A percentile compares a stretch with the other conserved stretches of the same genome.
These are phyloP conservation scores for Procavia capensis DNA, from an alignment of 2,113 vertebrate species.

Conservation along the genomic window DNA sequence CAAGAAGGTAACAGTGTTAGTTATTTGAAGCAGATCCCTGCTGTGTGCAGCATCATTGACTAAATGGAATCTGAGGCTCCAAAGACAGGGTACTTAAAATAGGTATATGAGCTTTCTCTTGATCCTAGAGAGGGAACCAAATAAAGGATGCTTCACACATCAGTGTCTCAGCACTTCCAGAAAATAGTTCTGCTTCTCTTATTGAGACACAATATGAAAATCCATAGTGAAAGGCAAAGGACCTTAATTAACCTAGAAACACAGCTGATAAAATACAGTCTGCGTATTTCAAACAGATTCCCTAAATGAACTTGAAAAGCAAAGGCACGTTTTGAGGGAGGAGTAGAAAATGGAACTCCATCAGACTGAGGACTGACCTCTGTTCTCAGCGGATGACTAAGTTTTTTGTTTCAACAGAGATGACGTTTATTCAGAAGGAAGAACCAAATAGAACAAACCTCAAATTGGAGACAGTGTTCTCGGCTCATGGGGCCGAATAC, in stretches of 20 bases:
- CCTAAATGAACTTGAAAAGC: constrained; percentile 46
- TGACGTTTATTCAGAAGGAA: neutral
- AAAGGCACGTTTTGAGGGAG: constrained; percentile 29
- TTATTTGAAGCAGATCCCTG: constrained; percentile 70
- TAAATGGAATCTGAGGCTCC: constrained; percentile 35
- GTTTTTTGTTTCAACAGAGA: constrained; percentile 35
- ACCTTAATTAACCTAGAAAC: constrained; percentile 48
- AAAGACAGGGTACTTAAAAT: constrained; percentile 68
- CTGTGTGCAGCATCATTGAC: constrained; percentile 49
- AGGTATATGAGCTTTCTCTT: constrained; percentile 31
- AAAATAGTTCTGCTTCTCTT: constrained; percentile 1
- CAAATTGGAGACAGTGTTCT: neutral
- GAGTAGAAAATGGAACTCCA: constrained; percentile 31
- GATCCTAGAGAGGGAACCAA: constrained; percentile 45
- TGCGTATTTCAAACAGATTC: neutral
- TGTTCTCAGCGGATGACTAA: constrained; percentile 36
- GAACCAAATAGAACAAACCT: neutral
- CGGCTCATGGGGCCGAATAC: neutral
- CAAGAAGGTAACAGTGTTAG: constrained; percentile 65
- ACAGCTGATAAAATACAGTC: neutral
- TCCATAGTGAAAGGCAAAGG: neutral
- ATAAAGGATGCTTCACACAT: neutral
- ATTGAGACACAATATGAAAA: neutral
- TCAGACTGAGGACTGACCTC: constrained; percentile 9
- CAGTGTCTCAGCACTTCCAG: constrained; percentile 14